Evolutionary conservation across 1,140 invertebrate species (phyloP), one percentile per base, ranked within the genome.

Genomic region (Zaprionus lachaisei): DNA sequence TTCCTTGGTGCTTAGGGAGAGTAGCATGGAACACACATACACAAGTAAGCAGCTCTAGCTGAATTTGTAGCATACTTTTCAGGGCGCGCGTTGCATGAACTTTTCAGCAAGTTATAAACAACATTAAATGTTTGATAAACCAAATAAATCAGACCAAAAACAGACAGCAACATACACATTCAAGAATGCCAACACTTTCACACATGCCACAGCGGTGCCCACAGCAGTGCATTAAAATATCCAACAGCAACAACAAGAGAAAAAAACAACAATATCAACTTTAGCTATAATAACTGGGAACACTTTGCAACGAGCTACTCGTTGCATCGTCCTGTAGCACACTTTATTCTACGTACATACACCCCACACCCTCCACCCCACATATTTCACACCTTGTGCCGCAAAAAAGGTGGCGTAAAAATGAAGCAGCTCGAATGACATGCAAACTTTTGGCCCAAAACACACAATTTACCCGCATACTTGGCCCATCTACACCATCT

Each of bases 341-440:
- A 85, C 71, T 80, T 84, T 79, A 79, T 81, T 81, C 71, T 61
- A 67, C 60, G 44, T 62, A 72, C 49, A 34, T 62, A 15, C 56
- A 34, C 65, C 61, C 44, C 28, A 22, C 41, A 6, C n/a, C 55
- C 55, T 12, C 44, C 20, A 22, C 49, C 57, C 38, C 22, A 41
- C 82, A 58, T 67, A 47, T 87, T 87, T 89, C 81, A 89, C 83
- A 87, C 83, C 83, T 89, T 68, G 64, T 67, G 66, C 69, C 60
- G 56, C 64, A 57, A 72, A 62, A 54, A 62, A 51, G 38, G 47
- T 64, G 38, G 58, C 76, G 71, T 67, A 63, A 64, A 82, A 82
- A 82, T 86, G 83, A 80, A 87, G 83, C 77, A 83, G 79, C 85
- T 89, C 70, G 58, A 90, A 89, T 89, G 84, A 89, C 84, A 90